A percentile compares a stretch with the other conserved stretches of the same genome.
Evolutionary conservation across 2,888 invertebrate species (phyloP).

Genomic region (Tipula unca): DNA sequence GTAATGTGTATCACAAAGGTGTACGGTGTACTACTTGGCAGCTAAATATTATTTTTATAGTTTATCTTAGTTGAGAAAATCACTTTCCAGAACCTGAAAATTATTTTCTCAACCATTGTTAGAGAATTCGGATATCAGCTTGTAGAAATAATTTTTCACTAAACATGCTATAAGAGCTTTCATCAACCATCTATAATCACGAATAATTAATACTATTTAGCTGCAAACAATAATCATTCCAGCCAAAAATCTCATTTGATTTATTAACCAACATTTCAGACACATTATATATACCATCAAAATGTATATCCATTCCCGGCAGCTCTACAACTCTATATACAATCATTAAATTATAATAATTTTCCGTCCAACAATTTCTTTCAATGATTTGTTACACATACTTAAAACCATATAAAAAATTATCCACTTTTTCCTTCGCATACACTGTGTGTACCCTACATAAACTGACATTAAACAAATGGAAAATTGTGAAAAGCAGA

Average conservation of each 20-base stretch:
- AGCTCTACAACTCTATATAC: background rate
- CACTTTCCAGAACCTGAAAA: too few species aligned
- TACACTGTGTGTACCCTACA: background rate
- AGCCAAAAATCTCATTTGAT: background rate
- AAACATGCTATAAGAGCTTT: too few species aligned
- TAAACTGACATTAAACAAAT: slow-evolving; percentile 3
- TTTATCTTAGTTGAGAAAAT: too few species aligned
- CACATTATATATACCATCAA: background rate
- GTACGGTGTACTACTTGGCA: too few species aligned
- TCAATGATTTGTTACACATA: background rate
- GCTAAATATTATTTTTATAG: too few species aligned
- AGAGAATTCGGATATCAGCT: too few species aligned
- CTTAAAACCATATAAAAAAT: background rate
- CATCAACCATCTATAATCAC: too few species aligned
- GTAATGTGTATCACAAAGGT: too few species aligned
- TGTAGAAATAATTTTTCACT: too few species aligned
- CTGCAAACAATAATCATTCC: background rate
- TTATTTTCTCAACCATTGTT: too few species aligned
- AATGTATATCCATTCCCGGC: background rate
- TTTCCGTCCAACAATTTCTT: background rate
- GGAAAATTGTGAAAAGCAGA: background rate
- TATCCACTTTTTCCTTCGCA: background rate
- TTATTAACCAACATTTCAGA: background rate
- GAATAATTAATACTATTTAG: background rate
- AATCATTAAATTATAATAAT: background rate